A percentile compares a stretch with the other conserved stretches of the same genome.
phyloP scores from a whole-genome alignment of 2,113 vertebrate species.

The Hyla sarda region DNA sequence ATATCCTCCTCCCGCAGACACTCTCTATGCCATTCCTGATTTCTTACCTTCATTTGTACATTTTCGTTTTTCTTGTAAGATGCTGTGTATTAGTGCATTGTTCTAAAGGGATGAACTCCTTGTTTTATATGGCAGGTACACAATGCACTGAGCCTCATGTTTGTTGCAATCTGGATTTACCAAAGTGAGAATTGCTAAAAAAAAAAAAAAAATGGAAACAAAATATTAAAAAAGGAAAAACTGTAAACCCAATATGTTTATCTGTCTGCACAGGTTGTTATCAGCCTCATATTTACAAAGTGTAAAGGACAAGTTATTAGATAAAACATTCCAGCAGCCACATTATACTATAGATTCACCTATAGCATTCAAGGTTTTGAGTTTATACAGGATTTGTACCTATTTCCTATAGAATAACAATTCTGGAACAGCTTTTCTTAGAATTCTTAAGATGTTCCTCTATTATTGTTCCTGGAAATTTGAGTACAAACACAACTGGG shows the following conservation, averaged over 20 bases:
- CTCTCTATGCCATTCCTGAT: not conserved
- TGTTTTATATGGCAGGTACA: conserved; percentile 4
- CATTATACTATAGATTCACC: not conserved
- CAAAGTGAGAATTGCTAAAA: not conserved
- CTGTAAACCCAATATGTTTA: not conserved
- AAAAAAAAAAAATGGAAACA: not conserved
- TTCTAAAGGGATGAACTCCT: conserved; percentile 3
- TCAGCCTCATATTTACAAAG: not conserved
- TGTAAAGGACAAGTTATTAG: not conserved
- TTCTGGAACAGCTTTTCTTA: too few species aligned
- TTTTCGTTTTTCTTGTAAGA: not conserved
- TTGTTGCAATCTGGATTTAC: conserved; percentile 12
- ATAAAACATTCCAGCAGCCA: not conserved
- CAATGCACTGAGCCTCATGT: conserved; percentile 15
- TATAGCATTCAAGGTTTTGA: not conserved
- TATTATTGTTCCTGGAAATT: too few species aligned
- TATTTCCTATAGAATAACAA: too few species aligned
- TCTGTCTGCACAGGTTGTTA: not conserved
- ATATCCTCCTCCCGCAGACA: not conserved
- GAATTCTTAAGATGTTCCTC: too few species aligned
- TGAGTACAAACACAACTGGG: too few species aligned
- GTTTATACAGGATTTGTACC: too few species aligned
- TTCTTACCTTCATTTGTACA: not conserved
- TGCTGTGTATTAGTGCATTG: conserved; percentile 34
- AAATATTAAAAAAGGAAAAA: not conserved